These are phyloP conservation scores for Galbula dea DNA, from an alignment of 2,113 vertebrate species.

Conservation along the genomic window DNA sequence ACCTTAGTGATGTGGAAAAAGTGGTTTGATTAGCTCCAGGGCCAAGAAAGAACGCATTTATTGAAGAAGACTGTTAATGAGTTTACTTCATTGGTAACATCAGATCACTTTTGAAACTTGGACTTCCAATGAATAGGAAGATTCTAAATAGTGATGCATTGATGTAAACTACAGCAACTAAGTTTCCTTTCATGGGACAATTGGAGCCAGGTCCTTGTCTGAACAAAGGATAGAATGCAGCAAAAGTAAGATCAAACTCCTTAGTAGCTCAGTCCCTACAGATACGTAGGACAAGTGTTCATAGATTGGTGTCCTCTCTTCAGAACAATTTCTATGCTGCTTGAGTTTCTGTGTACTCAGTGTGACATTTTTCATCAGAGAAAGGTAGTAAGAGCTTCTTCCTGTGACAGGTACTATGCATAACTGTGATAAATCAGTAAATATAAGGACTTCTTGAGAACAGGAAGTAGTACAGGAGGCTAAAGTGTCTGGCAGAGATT, in stretches of 20 bases:
- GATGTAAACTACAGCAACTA: background rate
- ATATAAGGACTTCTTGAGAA: background rate
- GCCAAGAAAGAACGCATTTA: background rate
- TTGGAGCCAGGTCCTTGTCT: background rate
- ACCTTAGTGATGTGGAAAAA: background rate
- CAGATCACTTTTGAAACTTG: background rate
- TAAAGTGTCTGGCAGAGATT: background rate
- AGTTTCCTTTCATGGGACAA: background rate
- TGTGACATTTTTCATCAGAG: background rate
- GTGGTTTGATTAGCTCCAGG: background rate
- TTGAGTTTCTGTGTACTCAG: background rate
- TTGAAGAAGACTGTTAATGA: background rate
- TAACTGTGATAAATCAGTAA: background rate
- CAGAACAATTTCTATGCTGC: background rate
- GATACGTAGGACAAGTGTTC: background rate
- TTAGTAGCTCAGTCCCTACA: background rate
- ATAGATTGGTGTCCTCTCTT: background rate
- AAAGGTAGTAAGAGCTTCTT: background rate
- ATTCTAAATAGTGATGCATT: background rate
- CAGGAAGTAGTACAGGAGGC: background rate
- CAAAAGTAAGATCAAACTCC: background rate
- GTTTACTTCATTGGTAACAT: background rate
- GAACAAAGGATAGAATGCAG: background rate
- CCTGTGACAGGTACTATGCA: background rate
- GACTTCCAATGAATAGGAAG: background rate